A percentile compares a stretch with the other conserved stretches of the same genome.
Conservation (phyloP, 2,113 vertebrate species). For the Ptyas mucosa region DNA sequence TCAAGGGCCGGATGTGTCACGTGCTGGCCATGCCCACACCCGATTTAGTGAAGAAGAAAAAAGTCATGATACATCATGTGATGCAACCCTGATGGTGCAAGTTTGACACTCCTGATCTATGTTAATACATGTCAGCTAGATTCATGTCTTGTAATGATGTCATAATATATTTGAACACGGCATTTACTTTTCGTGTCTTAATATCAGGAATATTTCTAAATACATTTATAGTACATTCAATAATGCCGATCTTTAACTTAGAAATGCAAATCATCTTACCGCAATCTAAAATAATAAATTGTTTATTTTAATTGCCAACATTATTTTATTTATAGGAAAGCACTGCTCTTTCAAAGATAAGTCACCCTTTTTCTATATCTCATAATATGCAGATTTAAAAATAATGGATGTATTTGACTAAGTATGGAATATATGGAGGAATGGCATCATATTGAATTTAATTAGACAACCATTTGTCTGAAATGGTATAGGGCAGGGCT, state of each 20-base stretch:
- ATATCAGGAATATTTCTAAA: neutral
- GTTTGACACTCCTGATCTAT: too few relatives aligned
- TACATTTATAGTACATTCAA: neutral
- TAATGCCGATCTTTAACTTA: neutral
- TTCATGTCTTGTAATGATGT: neutral
- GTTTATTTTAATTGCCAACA: rapidly evolving
- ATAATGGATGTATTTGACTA: neutral
- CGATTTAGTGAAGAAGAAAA: too few relatives aligned
- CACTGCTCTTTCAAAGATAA: neutral
- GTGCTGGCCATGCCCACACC: too few relatives aligned
- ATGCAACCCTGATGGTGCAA: too few relatives aligned
- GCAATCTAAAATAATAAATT: neutral
- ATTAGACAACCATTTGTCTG: neutral
- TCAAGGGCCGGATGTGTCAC: rapidly evolving
- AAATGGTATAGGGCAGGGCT: too few relatives aligned
- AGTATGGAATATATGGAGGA: neutral
- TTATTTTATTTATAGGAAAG: neutral
- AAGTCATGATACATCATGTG: too few relatives aligned
- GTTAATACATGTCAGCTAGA: neutral
- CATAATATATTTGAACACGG: neutral
- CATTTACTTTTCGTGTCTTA: neutral
- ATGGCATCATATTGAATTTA: neutral
- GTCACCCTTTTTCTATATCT: neutral
- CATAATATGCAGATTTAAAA: neutral
- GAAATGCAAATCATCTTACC: neutral